Evolutionary conservation across 2,797 vertebrate genomes (phyloP), one percentile per base, ranked within the genome.

Genomic region (Dryobates pubescens): DNA sequence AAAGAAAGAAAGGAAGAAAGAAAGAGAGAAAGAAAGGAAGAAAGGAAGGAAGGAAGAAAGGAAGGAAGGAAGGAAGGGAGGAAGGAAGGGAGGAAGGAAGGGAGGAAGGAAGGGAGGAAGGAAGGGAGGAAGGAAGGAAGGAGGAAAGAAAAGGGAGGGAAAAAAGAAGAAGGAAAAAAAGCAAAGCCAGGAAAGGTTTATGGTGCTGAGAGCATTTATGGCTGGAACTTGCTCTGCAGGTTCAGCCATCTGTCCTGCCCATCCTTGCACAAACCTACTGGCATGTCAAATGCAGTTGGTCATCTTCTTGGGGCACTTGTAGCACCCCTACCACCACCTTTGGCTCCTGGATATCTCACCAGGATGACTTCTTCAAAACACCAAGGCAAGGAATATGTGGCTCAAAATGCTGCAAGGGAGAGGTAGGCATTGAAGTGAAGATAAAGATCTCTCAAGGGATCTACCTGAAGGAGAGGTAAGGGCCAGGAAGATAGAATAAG

Each of bases 191-290:
- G 47, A 11, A 49, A 49, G 47, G 47, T 23, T 23, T 49, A 11
- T 0, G 8, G 92, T 82, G 49, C 62, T 95, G 61, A 43, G 90
- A 91, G 72, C 93, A 81, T 93, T 93, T 92, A 85, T 75, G 94
- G 67, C 57, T 90, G 64, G 80, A 95, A 97, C 93, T 86, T 0
- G 65, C 96, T 96, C 89, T 93, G 88, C 96, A 96, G 82, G 95
- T 97, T 96, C 78, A 53, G 71, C 88, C 92, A 67, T 96, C 95
- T 94, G 84, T 86, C 86, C 90, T 84, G 75, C 89, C 95, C n/a
- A 5, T 94, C 94, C 58, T 92, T 93, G 88, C 91, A 96, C 93
- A 96, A 96, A 65, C 2, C 4, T 59, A 69, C 79, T 80, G 72
- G 80, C 91, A 54, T 92, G 57, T 96, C 93, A 95, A 96, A 95